Evolutionary conservation across 2,797 vertebrate species (phyloP).

Genomic region (Poecilia wingei): DNA sequence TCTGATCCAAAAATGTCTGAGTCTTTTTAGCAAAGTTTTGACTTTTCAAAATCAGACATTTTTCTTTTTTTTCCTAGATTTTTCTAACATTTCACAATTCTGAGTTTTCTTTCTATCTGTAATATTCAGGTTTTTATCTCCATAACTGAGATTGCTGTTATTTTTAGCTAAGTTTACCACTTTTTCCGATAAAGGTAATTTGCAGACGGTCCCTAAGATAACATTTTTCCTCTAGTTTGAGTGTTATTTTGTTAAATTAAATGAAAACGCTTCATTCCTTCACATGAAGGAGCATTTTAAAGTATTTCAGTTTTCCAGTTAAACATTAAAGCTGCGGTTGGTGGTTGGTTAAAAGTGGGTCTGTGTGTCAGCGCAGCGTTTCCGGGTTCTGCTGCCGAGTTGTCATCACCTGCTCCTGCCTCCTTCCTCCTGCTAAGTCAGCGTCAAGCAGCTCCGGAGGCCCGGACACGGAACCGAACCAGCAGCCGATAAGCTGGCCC

Average conservation of each 20-base stretch:
- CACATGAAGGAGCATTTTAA: not conserved
- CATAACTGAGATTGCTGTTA: not conserved
- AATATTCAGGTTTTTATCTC: not conserved
- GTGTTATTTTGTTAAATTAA: not conserved
- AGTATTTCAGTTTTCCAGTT: not conserved
- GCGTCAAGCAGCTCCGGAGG: conserved; percentile 19
- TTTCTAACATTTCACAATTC: no score
- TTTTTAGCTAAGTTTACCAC: not conserved
- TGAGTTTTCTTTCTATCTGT: no score
- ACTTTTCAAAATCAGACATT: no score
- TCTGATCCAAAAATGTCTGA: no score
- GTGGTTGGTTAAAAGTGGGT: conserved; percentile 6
- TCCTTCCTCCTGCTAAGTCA: conserved; percentile 18
- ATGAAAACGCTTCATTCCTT: not conserved
- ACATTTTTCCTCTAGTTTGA: not conserved
- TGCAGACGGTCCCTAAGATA: conserved; percentile 43
- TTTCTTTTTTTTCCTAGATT: no score
- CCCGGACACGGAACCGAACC: conserved; percentile 1
- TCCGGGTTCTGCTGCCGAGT: conserved; percentile 70
- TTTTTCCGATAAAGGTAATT: not conserved
- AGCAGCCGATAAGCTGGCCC: conserved; percentile 15
- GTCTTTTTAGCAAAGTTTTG: no score
- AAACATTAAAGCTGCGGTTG: not conserved
- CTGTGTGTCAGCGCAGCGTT: conserved; percentile 61
- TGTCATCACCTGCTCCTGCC: conserved; percentile 34